A percentile compares a stretch with the other conserved stretches of the same genome.
phyloP scores from a whole-genome alignment of 2,113 vertebrate genomes.

The Scatophagus argus region DNA sequence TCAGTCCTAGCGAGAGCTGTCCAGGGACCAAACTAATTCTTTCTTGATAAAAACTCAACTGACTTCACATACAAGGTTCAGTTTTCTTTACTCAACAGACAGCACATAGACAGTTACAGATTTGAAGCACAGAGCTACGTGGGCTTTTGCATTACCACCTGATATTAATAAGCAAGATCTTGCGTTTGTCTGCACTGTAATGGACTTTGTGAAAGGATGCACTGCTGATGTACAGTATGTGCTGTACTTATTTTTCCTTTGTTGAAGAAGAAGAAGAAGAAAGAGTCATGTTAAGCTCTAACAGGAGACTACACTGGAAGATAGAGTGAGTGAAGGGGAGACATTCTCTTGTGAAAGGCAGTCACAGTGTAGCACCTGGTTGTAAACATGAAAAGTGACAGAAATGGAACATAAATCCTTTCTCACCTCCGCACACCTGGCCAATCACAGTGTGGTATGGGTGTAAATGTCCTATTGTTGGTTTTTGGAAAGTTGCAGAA shows the following conservation, averaged over 20 bases:
- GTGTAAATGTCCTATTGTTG: neutral
- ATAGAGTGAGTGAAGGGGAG: no score
- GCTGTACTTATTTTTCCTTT: neutral
- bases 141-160: neutral
- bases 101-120: no score
- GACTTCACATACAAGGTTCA: neutral
- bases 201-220: neutral
- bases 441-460: neutral
- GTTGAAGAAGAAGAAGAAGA: neutral
- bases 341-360: no score
- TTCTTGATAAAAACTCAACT: neutral
- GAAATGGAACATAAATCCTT: neutral
- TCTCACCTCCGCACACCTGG: neutral
- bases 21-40: neutral
- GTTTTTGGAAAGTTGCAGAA: neutral
- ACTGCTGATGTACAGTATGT: neutral
- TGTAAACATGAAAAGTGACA: neutral
- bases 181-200: neutral
- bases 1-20: slow-evolving; percentile 22
- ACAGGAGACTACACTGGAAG: no score
- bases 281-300: neutral
- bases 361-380: neutral
- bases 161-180: neutral
- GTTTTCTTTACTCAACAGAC: neutral
- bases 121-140: no score